Evolutionary conservation across 2,888 invertebrate genomes (phyloP).

Genomic region (Timandra comae): DNA sequence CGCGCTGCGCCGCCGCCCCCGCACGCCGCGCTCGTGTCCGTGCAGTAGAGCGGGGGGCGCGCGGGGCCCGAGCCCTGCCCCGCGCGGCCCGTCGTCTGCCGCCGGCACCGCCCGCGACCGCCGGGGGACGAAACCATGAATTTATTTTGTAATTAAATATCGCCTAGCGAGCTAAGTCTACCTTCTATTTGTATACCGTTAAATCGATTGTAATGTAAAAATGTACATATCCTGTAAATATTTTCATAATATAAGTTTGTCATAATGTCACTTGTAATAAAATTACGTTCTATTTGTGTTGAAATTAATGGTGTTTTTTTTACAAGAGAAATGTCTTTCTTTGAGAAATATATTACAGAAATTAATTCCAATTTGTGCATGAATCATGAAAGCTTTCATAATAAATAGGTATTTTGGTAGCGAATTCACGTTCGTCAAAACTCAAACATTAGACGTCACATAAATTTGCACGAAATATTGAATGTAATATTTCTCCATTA

Average conservation of each 20-base stretch:
- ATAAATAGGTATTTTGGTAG: too few relatives aligned
- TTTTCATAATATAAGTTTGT: conserved; percentile 46
- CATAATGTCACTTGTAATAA: conserved; percentile 64
- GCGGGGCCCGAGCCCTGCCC: conserved; percentile 16
- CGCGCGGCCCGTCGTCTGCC: conserved; percentile 48
- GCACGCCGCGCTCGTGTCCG: conserved; percentile 52
- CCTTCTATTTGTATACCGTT: conserved; percentile 57
- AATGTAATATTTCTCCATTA: not conserved
- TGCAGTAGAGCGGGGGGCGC: conserved; percentile 42
- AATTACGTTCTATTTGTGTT: conserved; percentile 45
- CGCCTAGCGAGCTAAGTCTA: conserved; percentile 56
- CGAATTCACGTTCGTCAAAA: too few relatives aligned
- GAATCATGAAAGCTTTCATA: too few relatives aligned
- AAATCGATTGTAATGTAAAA: conserved; percentile 45
- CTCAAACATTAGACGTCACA: too few relatives aligned
- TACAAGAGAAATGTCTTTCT: too few relatives aligned
- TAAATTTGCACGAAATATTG: conserved; percentile 1
- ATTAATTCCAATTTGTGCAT: too few relatives aligned
- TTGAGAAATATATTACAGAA: too few relatives aligned
- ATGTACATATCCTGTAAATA: conserved; percentile 76
- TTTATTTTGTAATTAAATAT: conserved; percentile 68
- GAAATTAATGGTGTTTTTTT: too few relatives aligned
- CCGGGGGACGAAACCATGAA: conserved; percentile 63
- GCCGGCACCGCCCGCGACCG: conserved; percentile 23
- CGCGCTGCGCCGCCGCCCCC: conserved; percentile 47